A percentile compares a stretch with the other conserved stretches of the same genome.
Conservation (phyloP, 2,888 invertebrate species). For the Aphodius granarius region DNA sequence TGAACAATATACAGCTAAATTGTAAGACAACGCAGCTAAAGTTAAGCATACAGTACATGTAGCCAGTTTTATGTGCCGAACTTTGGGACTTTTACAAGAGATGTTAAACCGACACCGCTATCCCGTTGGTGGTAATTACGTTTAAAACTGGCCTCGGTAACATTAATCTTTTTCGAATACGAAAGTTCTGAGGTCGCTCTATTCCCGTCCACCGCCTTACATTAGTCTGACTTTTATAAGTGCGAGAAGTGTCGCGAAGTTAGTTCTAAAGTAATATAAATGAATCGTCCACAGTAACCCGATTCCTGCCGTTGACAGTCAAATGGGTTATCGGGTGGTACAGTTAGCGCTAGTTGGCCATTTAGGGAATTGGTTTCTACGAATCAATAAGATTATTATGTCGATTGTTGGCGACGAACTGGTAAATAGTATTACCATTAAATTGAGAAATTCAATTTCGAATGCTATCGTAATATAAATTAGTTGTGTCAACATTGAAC, state of each 20-base stretch:
- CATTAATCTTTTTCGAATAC: background rate
- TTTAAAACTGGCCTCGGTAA: background rate
- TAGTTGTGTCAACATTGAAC: no score
- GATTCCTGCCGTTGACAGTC: background rate
- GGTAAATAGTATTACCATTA: background rate
- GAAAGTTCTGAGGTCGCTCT: background rate
- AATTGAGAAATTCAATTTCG: background rate
- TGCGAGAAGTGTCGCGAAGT: background rate
- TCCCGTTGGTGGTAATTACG: background rate
- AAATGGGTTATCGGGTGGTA: background rate
- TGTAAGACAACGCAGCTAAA: background rate
- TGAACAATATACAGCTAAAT: no score
- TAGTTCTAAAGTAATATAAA: background rate
- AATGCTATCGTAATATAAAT: background rate
- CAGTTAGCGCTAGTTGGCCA: background rate
- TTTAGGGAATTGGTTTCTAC: background rate
- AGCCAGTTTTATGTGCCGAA: background rate
- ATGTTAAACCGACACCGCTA: background rate
- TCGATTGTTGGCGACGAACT: background rate
- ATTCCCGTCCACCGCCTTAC: background rate
- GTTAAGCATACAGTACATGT: background rate
- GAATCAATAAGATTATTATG: background rate
- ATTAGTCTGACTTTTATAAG: background rate
- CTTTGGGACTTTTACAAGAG: background rate
- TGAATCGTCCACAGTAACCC: background rate